Evolutionary conservation across 1,140 invertebrate genomes (phyloP).

Genomic region (Trichomalopsis sarcophagae): DNA sequence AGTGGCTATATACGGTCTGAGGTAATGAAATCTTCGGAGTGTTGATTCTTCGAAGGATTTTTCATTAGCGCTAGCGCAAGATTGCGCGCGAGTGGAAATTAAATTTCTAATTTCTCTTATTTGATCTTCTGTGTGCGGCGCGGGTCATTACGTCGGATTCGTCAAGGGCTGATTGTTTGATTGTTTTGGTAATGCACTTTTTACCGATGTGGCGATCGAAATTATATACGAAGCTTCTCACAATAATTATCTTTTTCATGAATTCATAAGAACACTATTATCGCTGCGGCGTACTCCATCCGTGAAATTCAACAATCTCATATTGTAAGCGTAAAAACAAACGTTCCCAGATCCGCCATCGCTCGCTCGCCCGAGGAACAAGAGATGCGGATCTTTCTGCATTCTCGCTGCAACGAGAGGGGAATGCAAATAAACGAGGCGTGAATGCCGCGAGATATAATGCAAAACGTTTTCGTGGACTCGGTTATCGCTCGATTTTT

Average conservation of each 20-base stretch:
- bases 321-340: conserved; percentile 9
- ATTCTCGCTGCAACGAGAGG: not conserved
- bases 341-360: conserved; percentile 29
- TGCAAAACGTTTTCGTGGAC: conserved; percentile 7
- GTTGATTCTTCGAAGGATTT: conserved; percentile 48
- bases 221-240: not conserved
- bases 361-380: conserved; percentile 6
- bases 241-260: not conserved
- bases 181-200: conserved; percentile 1
- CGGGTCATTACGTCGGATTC: conserved; percentile 18
- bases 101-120: conserved; percentile 45
- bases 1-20: not conserved
- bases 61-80: conserved; percentile 17
- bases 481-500: not conserved
- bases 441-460: conserved; percentile 23
- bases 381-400: conserved; percentile 12
- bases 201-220: not conserved
- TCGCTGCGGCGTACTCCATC: not conserved
- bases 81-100: conserved; percentile 7
- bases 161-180: conserved; percentile 24
- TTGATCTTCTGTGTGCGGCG: conserved; percentile 8
- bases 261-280: not conserved
- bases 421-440: conserved; percentile 47
- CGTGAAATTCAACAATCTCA: conserved; percentile 33
- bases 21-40: conserved; percentile 43